These are phyloP conservation scores for Morone chrysops DNA, from an alignment of 2,113 vertebrate species.

Conservation along the genomic window DNA sequence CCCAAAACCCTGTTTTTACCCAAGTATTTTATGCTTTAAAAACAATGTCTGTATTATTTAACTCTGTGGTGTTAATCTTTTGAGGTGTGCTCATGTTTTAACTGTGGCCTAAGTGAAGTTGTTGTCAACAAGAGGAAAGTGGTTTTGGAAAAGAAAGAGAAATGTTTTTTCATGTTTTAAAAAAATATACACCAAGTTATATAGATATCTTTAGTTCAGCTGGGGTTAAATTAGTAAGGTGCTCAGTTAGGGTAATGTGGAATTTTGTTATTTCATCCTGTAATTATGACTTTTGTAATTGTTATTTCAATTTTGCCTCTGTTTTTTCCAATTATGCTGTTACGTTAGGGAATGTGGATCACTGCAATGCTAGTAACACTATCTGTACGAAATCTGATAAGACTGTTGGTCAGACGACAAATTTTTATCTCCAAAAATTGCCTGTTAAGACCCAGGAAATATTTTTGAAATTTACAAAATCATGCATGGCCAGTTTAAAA, in stretches of 20 bases:
- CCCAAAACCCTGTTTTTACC: constrained; percentile 27
- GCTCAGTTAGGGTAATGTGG: constrained; percentile 6
- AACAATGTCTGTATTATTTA: constrained; percentile 16
- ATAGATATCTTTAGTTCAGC: constrained; percentile 1
- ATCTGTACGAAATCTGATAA: not conserved
- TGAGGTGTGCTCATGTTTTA: constrained; percentile 16
- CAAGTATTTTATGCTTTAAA: constrained; percentile 34
- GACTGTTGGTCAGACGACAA: not conserved
- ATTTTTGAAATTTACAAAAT: not conserved
- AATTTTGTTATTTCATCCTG: not conserved
- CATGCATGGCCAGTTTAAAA: constrained; percentile 13
- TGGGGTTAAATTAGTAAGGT: not conserved
- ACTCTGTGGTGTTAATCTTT: constrained; percentile 33
- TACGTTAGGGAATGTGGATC: not conserved
- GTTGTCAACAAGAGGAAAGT: not conserved
- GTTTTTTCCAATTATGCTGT: not conserved
- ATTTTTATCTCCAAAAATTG: constrained; percentile 12
- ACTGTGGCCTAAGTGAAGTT: constrained; percentile 25
- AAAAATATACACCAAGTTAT: constrained; percentile 32
- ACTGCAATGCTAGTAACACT: not conserved
- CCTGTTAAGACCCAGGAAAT: constrained; percentile 4
- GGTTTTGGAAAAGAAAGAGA: not conserved
- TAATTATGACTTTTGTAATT: not conserved
- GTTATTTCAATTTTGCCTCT: not conserved
- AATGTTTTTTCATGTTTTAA: not conserved